Conservation (phyloP, 2,113 vertebrate genomes). For the Ageneiosus marmoratus region DNA sequence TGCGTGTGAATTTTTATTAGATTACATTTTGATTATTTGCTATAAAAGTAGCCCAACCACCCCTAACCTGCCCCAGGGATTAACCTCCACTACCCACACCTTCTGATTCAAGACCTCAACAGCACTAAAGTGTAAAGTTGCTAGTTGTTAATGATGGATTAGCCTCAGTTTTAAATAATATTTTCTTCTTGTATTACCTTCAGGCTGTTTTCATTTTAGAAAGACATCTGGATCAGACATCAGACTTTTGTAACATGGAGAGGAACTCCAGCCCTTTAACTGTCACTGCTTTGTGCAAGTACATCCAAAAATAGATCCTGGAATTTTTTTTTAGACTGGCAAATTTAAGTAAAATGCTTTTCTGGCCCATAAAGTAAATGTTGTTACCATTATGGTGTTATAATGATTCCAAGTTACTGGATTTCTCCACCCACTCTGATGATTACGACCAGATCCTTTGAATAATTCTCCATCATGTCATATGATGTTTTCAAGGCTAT, state of each 20-base stretch:
- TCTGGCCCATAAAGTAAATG: constrained; percentile 28
- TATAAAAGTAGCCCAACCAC: background rate
- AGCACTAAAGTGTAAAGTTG: too few relatives aligned
- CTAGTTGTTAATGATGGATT: background rate
- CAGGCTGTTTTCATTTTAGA: constrained; percentile 6
- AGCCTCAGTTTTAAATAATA: background rate
- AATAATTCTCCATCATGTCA: background rate
- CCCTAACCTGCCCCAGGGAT: background rate
- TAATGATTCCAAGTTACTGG: constrained; percentile 13
- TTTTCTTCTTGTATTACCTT: background rate
- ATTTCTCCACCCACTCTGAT: constrained; percentile 15
- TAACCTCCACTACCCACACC: background rate
- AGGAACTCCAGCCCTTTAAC: background rate
- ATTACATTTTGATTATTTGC: background rate
- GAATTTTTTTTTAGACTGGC: constrained; percentile 25
- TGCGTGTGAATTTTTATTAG: background rate
- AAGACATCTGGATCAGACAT: constrained; percentile 15
- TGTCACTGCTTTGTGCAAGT: background rate
- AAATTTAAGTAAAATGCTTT: constrained; percentile 17
- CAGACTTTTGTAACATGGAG: background rate
- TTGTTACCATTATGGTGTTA: constrained; percentile 22
- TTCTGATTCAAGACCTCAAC: background rate
- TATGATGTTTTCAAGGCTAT: constrained; percentile 3
- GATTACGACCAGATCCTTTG: background rate
- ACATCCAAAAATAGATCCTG: constrained; percentile 18